Evolutionary conservation across 2,113 vertebrate species (phyloP).

Genomic region (Brachypteracias leptosomus): DNA sequence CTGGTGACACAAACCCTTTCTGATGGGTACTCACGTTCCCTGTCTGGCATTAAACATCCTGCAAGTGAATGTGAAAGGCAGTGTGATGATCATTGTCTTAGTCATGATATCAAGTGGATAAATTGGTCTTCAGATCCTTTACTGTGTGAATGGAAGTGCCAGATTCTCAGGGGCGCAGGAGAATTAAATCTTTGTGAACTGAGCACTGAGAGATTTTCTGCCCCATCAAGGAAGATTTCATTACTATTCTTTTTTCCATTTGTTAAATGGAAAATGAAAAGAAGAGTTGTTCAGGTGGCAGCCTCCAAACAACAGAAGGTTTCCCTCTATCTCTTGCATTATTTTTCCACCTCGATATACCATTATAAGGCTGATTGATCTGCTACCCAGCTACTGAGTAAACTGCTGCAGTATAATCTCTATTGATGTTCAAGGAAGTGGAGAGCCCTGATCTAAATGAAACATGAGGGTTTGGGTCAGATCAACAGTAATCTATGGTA

Average conservation of each 20-base stretch:
- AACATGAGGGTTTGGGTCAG: background rate
- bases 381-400: background rate
- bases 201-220: accelerated
- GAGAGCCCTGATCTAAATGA: background rate
- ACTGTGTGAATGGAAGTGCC: background rate
- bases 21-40: accelerated
- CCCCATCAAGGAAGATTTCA: too few species aligned
- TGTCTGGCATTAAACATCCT: background rate
- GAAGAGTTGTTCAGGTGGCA: background rate
- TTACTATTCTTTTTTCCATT: background rate
- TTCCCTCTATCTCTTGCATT: background rate
- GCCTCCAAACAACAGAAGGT: background rate
- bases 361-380: background rate
- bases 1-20: background rate
- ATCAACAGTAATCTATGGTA: background rate
- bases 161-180: background rate
- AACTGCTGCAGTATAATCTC: background rate
- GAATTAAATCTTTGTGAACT: background rate
- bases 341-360: background rate
- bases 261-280: background rate
- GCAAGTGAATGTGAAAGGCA: background rate
- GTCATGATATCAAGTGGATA: background rate
- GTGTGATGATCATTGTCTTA: background rate
- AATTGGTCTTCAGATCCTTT: background rate
- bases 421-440: background rate